Conservation (phyloP, 2,888 invertebrate species). For the Schizotus pectinicornis region DNA sequence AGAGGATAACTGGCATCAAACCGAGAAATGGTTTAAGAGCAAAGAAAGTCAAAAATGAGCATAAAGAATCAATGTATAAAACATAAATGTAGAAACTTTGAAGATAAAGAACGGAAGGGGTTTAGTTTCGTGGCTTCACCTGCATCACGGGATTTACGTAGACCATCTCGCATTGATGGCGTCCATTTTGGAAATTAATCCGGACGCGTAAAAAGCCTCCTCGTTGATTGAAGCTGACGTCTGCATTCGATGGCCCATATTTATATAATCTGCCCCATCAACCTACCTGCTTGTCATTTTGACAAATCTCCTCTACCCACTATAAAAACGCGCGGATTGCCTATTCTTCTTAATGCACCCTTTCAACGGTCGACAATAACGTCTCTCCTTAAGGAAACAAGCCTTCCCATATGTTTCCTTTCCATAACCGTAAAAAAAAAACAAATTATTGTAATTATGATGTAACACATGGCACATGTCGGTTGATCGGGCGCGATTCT, state of each 20-base stretch:
- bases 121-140: too few species aligned
- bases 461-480: slow-evolving; percentile 54
- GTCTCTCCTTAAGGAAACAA: slow-evolving; percentile 31
- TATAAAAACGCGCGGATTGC: slow-evolving; percentile 37
- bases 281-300: slow-evolving; percentile 45
- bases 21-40: too few species aligned
- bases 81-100: too few species aligned
- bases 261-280: slow-evolving; percentile 31
- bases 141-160: too few species aligned
- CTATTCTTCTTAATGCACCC: slow-evolving; percentile 44
- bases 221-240: slow-evolving; percentile 36
- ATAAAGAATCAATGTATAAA: too few species aligned
- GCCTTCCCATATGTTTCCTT: slow-evolving; percentile 46
- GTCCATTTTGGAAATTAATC: neutral
- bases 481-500: slow-evolving; percentile 39
- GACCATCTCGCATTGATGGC: slow-evolving; percentile 7
- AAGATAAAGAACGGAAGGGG: too few species aligned
- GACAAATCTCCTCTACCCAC: slow-evolving; percentile 45
- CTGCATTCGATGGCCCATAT: slow-evolving; percentile 41
- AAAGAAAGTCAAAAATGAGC: too few species aligned
- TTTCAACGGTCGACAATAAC: slow-evolving; percentile 46
- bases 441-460: slow-evolving; percentile 57
- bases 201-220: slow-evolving; percentile 9
- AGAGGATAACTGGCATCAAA: too few species aligned
- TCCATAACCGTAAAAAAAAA: slow-evolving; percentile 35